Conservation (phyloP, 2,113 vertebrate species). For the Rhabdornis inornatus region DNA sequence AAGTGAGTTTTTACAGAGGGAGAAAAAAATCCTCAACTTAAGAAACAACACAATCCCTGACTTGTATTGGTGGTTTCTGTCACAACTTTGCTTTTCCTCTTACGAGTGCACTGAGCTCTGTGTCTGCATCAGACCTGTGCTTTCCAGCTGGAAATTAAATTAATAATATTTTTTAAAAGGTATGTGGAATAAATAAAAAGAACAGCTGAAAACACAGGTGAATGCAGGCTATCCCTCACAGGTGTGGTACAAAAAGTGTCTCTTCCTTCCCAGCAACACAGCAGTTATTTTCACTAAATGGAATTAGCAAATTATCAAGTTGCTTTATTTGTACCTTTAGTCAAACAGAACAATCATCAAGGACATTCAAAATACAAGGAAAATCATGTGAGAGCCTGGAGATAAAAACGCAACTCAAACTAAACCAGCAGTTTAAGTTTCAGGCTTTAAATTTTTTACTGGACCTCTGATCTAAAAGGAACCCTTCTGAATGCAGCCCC, state of each 20-base stretch:
- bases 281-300: background rate
- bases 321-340: background rate
- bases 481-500: background rate
- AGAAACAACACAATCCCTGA: accelerated
- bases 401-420: background rate
- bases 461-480: background rate
- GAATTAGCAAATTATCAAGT: background rate
- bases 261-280: background rate
- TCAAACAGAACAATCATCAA: background rate
- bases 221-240: background rate
- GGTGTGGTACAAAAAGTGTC: background rate
- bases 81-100: background rate
- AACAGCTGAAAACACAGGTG: background rate
- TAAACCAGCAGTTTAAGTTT: background rate
- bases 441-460: background rate
- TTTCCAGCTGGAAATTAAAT: background rate
- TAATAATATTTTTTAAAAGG: accelerated
- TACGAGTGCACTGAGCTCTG: background rate
- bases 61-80: background rate
- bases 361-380: background rate
- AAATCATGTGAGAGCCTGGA: background rate
- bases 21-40: background rate
- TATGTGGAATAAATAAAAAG: background rate
- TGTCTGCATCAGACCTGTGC: background rate
- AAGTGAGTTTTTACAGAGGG: background rate